A percentile compares a stretch with the other conserved stretches of the same genome.
These are phyloP conservation scores for Lysiphlebus fabarum DNA, from an alignment of 1,140 invertebrate genomes.

Conservation along the genomic window DNA sequence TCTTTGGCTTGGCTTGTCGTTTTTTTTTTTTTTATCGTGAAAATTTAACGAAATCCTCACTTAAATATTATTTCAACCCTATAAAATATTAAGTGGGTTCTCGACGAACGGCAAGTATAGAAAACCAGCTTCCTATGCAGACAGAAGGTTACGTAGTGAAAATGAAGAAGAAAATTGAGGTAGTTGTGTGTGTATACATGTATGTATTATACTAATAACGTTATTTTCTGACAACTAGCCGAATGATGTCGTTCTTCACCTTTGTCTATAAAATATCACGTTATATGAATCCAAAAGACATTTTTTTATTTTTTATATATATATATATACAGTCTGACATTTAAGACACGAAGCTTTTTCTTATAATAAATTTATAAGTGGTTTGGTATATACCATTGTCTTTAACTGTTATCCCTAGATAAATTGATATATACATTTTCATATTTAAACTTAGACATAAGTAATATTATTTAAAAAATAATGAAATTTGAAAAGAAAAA, in stretches of 20 bases:
- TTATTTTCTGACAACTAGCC: slow-evolving; percentile 4
- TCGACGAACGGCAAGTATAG: slow-evolving; percentile 18
- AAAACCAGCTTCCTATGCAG: not conserved
- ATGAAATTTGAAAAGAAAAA: no score
- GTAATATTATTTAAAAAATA: no score
- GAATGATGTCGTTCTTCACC: slow-evolving; percentile 18
- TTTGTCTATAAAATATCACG: slow-evolving; percentile 22
- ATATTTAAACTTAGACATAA: no score
- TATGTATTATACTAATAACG: not conserved
- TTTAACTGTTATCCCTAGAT: no score
- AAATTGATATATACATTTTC: no score
- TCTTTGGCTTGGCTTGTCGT: slow-evolving; percentile 11
- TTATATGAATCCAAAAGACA: slow-evolving; percentile 1
- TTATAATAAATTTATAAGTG: no score
- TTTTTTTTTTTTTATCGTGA: slow-evolving; percentile 28
- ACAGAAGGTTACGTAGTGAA: not conserved
- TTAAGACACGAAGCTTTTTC: no score
- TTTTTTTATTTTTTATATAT: not conserved
- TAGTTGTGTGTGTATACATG: not conserved
- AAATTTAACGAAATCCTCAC: slow-evolving; percentile 36
- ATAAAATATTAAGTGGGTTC: slow-evolving; percentile 35
- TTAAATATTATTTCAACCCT: slow-evolving; percentile 39
- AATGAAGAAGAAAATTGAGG: not conserved
- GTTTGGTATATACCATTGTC: no score
- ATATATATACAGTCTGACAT: not conserved